phyloP scores from a whole-genome alignment of 92 coral and sea anemone species.

The Parazoanthus darwini region DNA sequence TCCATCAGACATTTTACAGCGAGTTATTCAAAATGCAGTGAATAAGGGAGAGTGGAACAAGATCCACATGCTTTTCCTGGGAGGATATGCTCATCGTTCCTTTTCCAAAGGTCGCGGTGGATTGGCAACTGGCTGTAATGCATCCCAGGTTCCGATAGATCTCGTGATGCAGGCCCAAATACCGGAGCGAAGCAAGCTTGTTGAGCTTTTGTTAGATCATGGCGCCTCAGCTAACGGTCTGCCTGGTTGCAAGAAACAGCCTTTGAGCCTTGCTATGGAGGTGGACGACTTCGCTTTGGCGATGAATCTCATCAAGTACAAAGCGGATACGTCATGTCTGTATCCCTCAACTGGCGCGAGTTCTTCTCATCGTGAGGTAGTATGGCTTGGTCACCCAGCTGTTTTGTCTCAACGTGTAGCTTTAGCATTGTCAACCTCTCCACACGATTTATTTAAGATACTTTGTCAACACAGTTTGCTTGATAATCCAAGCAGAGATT shows the following conservation, averaged over 20 bases:
- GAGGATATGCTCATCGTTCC: constrained; percentile 67
- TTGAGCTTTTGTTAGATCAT: constrained; percentile 70
- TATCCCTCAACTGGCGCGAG: constrained; percentile 25
- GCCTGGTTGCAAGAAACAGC: constrained; percentile 53
- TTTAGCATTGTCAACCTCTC: no score
- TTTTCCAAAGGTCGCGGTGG: constrained; percentile 73
- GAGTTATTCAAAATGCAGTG: constrained; percentile 53
- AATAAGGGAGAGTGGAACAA: constrained; percentile 66
- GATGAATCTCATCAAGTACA: constrained; percentile 50
- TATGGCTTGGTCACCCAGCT: neutral
- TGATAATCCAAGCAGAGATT: no score
- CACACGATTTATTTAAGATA: no score
- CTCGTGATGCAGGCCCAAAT: constrained; percentile 51
- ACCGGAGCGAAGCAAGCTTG: constrained; percentile 50
- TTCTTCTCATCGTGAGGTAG: constrained; percentile 63
- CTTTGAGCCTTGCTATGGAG: constrained; percentile 64
- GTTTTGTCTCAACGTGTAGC: no score
- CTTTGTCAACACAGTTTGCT: no score
- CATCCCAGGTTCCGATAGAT: constrained; percentile 52
- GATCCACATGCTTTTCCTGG: constrained; percentile 70
- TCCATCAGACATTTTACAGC: constrained; percentile 50
- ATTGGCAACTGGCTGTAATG: constrained; percentile 73
- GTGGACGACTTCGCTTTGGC: constrained; percentile 59
- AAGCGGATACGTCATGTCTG: constrained; percentile 61
- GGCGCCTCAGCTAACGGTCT: constrained; percentile 67